Evolutionary conservation across 1,140 invertebrate genomes (phyloP), one percentile per base, ranked within the genome.

Genomic region (Phymastichus coffea): DNA sequence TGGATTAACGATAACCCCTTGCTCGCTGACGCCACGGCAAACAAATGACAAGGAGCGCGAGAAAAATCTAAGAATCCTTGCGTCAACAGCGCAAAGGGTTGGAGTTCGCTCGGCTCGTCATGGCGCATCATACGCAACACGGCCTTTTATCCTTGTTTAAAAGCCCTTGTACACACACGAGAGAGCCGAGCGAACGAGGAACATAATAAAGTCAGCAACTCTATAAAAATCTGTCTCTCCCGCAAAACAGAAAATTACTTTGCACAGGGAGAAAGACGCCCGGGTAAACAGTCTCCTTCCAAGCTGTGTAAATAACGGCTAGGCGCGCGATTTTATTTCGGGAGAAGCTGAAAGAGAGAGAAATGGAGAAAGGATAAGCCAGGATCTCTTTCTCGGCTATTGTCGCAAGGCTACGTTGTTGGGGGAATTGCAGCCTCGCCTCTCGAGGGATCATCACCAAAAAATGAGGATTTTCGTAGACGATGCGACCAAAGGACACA

Each of bases 171-270:
- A n/a, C n/a, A n/a, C n/a, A n/a, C n/a, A n/a, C n/a, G n/a, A n/a
- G n/a, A n/a, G n/a, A n/a, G n/a, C n/a, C n/a, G n/a, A n/a, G n/a
- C n/a, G n/a, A n/a, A n/a, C n/a, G n/a, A n/a, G n/a, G n/a, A n/a
- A n/a, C n/a, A n/a, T 52, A 59, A 59, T 53, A 53, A 59, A 59
- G 49, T 59, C 41, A 53, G 49, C 41, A 6, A 19, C 38, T n/a
- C n/a, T n/a, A n/a, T n/a, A n/a, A n/a, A n/a, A n/a, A n/a, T n/a
- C n/a, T n/a, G n/a, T n/a, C n/a, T n/a, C n/a, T n/a, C n/a, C n/a
- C n/a, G n/a, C n/a, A n/a, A 73, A 73, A 73, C 67, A 71, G 63
- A 52, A 73, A 73, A 70, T 73, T 73, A 70, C 71, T 73, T 67
- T 63, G 61, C 64, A 65, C 63, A 66, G 63, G 47, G 30, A 28